Conservation (phyloP, 1,140 invertebrate genomes). For the Anastrepha ludens region DNA sequence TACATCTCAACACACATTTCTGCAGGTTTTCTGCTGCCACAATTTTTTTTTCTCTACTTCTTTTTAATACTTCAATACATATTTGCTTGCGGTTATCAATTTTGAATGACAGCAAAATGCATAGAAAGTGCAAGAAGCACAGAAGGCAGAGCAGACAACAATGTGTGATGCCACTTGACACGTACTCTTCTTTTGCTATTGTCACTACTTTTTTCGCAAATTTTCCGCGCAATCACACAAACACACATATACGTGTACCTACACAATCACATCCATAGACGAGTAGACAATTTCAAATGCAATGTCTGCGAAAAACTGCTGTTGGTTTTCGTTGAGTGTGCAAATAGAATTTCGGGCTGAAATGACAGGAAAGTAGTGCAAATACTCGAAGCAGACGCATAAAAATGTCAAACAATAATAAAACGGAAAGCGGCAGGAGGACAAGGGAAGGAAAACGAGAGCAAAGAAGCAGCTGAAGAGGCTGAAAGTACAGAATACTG, state of each 20-base stretch:
- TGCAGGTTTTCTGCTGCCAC: background rate
- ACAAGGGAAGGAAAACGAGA: background rate
- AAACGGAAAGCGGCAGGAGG: slow-evolving; percentile 8
- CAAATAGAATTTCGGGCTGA: slow-evolving; percentile 23
- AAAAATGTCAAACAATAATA: slow-evolving; percentile 48
- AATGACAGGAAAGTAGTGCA: slow-evolving; percentile 25
- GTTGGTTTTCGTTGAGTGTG: slow-evolving; percentile 27
- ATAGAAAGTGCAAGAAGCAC: slow-evolving; percentile 6
- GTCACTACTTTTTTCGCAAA: background rate
- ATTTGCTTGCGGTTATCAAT: slow-evolving; percentile 36
- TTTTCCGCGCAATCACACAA: slow-evolving; percentile 27
- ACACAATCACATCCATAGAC: background rate
- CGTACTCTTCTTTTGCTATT: slow-evolving; percentile 6
- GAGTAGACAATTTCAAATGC: background rate
- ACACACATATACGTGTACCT: background rate
- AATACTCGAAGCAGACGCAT: slow-evolving; percentile 32
- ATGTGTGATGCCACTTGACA: slow-evolving; percentile 35
- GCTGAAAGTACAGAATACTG: background rate
- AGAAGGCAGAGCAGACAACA: background rate
- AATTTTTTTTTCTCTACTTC: background rate
- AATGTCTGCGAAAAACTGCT: background rate
- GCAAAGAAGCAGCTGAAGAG: background rate
- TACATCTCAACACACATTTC: background rate
- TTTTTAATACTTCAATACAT: slow-evolving; percentile 11
- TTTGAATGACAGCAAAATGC: slow-evolving; percentile 52